phyloP scores from a whole-genome alignment of 2,113 vertebrate genomes.

The Mellivora capensis region DNA sequence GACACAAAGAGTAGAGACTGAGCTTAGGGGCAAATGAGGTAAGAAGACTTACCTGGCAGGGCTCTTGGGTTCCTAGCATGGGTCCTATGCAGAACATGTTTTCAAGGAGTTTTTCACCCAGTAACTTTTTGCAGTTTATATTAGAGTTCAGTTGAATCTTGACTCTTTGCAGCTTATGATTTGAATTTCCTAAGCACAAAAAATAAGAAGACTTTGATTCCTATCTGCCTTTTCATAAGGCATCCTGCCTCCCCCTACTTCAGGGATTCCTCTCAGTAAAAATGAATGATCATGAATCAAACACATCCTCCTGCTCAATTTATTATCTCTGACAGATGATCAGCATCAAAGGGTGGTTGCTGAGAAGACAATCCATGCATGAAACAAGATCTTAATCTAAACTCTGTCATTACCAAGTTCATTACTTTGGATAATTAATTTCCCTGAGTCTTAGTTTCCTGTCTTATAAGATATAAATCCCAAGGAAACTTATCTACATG shows the following conservation, averaged over 20 bases:
- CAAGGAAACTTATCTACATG: not conserved
- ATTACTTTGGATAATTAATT: not conserved
- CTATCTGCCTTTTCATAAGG: not conserved
- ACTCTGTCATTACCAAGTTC: not conserved
- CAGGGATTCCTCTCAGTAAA: not conserved
- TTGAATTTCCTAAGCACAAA: not conserved
- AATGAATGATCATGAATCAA: not conserved
- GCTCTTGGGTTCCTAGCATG: not conserved
- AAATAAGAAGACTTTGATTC: not conserved
- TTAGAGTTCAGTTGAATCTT: not conserved
- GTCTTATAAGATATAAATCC: not conserved
- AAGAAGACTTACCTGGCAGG: conserved; percentile 10
- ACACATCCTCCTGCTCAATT: not conserved
- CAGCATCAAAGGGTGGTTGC: not conserved
- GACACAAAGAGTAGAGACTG: not conserved
- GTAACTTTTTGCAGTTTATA: not conserved
- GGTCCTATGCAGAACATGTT: not conserved
- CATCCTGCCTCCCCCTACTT: not conserved
- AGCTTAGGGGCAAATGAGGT: not conserved
- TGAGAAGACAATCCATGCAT: not conserved
- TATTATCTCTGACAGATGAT: not conserved
- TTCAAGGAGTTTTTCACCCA: not conserved
- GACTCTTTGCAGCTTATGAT: not conserved
- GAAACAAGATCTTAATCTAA: not conserved
- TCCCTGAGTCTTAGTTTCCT: not conserved